A percentile compares a stretch with the other conserved stretches of the same genome.
Evolutionary conservation across 2,797 vertebrate species (phyloP).

Genomic region (Xenops minutus): DNA sequence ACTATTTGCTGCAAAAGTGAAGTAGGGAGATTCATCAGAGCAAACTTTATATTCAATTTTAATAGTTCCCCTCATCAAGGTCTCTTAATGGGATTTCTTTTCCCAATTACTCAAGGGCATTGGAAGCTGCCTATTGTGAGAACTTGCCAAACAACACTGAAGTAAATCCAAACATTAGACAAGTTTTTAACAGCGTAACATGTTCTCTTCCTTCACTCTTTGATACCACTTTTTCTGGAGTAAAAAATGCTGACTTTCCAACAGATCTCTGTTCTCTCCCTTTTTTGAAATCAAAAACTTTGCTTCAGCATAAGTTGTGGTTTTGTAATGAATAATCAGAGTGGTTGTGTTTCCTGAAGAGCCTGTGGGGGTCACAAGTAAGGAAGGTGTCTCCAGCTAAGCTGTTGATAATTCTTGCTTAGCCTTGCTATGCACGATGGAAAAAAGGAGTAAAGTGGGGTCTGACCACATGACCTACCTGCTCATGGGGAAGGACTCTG

Average conservation of each 20-base stretch:
- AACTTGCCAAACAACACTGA: not conserved
- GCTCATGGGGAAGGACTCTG: not conserved
- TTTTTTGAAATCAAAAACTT: not conserved
- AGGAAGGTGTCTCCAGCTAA: not conserved
- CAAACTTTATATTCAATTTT: not conserved
- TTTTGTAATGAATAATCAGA: not conserved
- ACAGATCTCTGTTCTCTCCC: accelerated
- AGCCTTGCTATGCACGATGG: not conserved
- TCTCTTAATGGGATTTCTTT: slow-evolving; percentile 25
- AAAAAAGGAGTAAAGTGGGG: not conserved
- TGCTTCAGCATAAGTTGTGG: not conserved
- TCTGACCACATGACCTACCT: accelerated
- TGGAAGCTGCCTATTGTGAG: not conserved
- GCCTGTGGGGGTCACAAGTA: not conserved
- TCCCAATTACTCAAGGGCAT: not conserved
- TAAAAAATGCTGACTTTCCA: not conserved
- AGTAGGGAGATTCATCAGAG: slow-evolving; percentile 19
- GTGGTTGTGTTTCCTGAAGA: not conserved
- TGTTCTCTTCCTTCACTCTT: not conserved
- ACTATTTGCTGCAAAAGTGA: slow-evolving; percentile 13
- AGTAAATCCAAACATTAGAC: not conserved
- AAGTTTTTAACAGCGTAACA: not conserved
- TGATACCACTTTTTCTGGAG: not conserved
- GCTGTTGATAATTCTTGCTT: not conserved
- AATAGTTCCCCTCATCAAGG: not conserved